phyloP scores from a whole-genome alignment of 30 jellyfish, hydroid and myxozoan species.

The Cassiopea andromeda region DNA sequence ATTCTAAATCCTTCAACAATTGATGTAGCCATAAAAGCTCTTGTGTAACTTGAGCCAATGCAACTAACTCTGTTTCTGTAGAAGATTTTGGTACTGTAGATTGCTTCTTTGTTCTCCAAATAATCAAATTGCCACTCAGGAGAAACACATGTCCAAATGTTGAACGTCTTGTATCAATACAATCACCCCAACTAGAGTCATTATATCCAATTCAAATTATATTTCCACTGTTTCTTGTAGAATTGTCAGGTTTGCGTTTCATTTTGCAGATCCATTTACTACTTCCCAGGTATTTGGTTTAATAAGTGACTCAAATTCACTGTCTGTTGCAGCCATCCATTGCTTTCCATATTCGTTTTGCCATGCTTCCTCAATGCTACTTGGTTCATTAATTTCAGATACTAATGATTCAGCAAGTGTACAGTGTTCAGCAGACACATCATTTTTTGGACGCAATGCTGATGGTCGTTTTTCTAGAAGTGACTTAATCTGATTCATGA shows the following conservation, averaged over 20 bases:
- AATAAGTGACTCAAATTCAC: constrained; percentile 28
- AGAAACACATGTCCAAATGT: too few species aligned
- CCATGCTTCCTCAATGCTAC: constrained; percentile 32
- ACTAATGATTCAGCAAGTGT: constrained; percentile 32
- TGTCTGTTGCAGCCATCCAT: constrained; percentile 31
- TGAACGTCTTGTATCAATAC: too few species aligned
- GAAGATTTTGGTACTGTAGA: too few species aligned
- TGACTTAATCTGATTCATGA: constrained; percentile 8
- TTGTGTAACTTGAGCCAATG: too few species aligned
- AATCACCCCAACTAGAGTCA: too few species aligned
- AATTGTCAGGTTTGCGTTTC: constrained; percentile 30
- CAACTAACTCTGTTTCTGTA: too few species aligned
- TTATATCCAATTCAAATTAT: too few species aligned
- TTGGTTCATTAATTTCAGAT: constrained; percentile 32
- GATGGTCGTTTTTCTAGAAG: constrained; percentile 22
- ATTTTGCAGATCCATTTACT: constrained; percentile 30
- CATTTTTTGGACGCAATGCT: constrained; percentile 21
- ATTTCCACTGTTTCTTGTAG: not conserved
- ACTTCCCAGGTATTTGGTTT: constrained; percentile 17
- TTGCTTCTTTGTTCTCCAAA: too few species aligned
- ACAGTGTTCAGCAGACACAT: constrained; percentile 1
- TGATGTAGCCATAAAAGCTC: too few species aligned
- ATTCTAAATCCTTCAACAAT: too few species aligned
- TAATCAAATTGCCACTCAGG: too few species aligned
- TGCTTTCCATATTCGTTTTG: constrained; percentile 24